These are phyloP conservation scores for Lordiphosa andalusiaca DNA, from an alignment of 2,888 invertebrate genomes.

Conservation along the genomic window DNA sequence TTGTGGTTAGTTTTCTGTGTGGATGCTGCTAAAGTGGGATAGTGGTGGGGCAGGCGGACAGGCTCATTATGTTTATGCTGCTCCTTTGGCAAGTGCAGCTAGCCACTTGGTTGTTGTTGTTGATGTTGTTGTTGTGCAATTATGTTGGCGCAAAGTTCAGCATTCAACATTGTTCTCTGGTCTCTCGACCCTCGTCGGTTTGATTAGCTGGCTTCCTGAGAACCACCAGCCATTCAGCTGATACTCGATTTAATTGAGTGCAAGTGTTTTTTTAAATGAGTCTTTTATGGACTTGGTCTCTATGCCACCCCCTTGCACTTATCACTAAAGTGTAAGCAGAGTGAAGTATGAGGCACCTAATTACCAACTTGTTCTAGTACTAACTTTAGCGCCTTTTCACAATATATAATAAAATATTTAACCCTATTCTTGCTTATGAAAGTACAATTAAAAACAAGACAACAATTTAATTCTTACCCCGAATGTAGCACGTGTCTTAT, in stretches of 20 bases:
- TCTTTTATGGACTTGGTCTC: constrained; percentile 61
- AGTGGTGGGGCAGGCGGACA: constrained; percentile 11
- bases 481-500: too few species aligned
- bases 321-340: background rate
- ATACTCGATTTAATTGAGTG: constrained; percentile 64
- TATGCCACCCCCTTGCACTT: background rate
- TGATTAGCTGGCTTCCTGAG: constrained; percentile 63
- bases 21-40: constrained; percentile 7
- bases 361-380: too few species aligned
- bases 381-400: too few species aligned
- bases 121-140: constrained; percentile 40
- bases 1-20: constrained; percentile 64
- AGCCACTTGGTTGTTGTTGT: constrained; percentile 21
- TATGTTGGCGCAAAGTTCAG: constrained; percentile 50
- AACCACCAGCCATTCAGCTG: constrained; percentile 29
- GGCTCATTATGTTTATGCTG: constrained; percentile 67
- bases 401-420: too few species aligned
- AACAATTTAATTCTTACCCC: too few species aligned
- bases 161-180: constrained; percentile 59
- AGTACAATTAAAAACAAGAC: too few species aligned
- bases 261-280: constrained; percentile 72
- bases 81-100: constrained; percentile 40
- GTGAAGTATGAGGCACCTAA: too few species aligned
- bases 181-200: constrained; percentile 53
- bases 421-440: too few species aligned